phyloP scores from a whole-genome alignment of 1,140 invertebrate genomes.

The Hydropsyche tenuis region DNA sequence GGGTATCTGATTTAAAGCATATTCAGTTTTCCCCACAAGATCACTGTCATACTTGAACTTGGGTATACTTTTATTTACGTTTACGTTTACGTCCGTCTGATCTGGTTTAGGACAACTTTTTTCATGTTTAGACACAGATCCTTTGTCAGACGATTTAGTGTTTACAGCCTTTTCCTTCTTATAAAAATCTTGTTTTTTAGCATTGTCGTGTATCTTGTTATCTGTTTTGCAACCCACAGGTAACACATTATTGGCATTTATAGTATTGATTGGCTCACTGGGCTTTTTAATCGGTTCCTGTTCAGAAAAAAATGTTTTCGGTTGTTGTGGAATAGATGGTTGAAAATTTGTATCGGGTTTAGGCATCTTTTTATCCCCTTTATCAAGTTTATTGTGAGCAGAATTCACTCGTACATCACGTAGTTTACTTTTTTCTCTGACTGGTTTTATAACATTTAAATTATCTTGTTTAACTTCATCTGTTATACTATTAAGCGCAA shows the following conservation, averaged over 20 bases:
- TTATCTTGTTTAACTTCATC: conserved; percentile 56
- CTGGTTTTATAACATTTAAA: conserved; percentile 50
- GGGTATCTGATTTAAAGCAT: conserved; percentile 66
- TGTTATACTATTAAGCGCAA: conserved; percentile 32
- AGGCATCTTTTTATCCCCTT: conserved; percentile 56
- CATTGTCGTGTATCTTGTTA: conserved; percentile 55
- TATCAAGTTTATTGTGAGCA: conserved; percentile 61
- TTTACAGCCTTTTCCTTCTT: conserved; percentile 62
- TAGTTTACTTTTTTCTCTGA: conserved; percentile 60
- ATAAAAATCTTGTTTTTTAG: conserved; percentile 63
- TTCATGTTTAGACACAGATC: conserved; percentile 58
- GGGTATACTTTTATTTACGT: conserved; percentile 57
- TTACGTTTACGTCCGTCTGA: conserved; percentile 55
- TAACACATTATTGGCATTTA: conserved; percentile 53
- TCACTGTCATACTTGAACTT: conserved; percentile 66
- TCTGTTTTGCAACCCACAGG: conserved; percentile 57
- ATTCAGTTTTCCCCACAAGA: conserved; percentile 61
- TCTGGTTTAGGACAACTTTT: conserved; percentile 58
- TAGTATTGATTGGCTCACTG: conserved; percentile 59
- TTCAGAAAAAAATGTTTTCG: conserved; percentile 62
- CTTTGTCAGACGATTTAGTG: conserved; percentile 58
- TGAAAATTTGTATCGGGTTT: conserved; percentile 52
- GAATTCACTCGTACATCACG: conserved; percentile 61
- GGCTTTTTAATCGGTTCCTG: conserved; percentile 56
- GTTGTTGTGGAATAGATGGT: conserved; percentile 54